These are phyloP conservation scores for Abrostola tripartita DNA, from an alignment of 2,888 invertebrate genomes.

Conservation along the genomic window DNA sequence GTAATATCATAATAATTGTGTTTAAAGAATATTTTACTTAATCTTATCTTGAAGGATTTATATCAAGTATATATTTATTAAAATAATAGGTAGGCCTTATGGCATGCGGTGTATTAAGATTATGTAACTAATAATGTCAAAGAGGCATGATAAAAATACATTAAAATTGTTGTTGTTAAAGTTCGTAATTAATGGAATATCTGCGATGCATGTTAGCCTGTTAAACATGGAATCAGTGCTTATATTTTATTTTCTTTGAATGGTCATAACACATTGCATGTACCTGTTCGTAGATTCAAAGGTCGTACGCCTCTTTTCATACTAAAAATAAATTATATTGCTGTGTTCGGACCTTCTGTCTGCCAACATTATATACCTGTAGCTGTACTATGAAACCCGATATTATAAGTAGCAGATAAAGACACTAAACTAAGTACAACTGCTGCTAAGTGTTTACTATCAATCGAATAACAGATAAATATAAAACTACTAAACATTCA, in stretches of 20 bases:
- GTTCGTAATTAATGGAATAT: slow-evolving; percentile 23
- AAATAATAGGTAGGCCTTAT: slow-evolving; percentile 18
- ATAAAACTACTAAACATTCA: slow-evolving; percentile 14
- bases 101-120: slow-evolving; percentile 14
- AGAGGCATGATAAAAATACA: slow-evolving; percentile 37
- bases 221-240: slow-evolving; percentile 53
- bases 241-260: slow-evolving; percentile 72
- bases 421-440: background rate
- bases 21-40: slow-evolving; percentile 20
- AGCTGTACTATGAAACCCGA: slow-evolving; percentile 14
- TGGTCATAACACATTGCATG: slow-evolving; percentile 79
- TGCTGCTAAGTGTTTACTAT: slow-evolving; percentile 28
- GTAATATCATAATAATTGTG: slow-evolving; percentile 12
- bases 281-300: slow-evolving; percentile 68
- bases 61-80: slow-evolving; percentile 7
- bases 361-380: slow-evolving; percentile 5
- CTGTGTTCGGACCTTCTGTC: too few relatives aligned
- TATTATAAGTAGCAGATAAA: slow-evolving; percentile 14
- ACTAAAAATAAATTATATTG: background rate
- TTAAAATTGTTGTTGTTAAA: slow-evolving; percentile 19
- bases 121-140: slow-evolving; percentile 25
- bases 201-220: slow-evolving; percentile 56
- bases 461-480: slow-evolving; percentile 22
- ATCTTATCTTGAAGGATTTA: slow-evolving; percentile 39
- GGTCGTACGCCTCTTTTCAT: slow-evolving; percentile 67